These are phyloP conservation scores for Corvus hawaiiensis DNA, from an alignment of 2,113 vertebrate species.

Conservation along the genomic window DNA sequence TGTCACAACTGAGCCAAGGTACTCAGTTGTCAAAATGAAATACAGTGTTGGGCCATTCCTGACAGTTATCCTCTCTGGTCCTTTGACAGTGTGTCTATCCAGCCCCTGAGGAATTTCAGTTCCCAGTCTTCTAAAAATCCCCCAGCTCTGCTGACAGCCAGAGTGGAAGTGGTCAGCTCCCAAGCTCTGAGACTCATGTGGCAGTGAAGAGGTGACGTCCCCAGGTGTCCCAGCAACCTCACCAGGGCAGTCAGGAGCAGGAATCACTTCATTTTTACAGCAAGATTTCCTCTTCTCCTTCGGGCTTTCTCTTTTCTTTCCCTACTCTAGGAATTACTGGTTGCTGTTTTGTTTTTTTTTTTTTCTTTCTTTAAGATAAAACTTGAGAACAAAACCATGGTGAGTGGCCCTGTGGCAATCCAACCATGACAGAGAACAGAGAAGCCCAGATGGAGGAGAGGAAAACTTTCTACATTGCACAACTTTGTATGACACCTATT, in stretches of 20 bases:
- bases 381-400: neutral
- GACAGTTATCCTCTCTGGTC: neutral
- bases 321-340: neutral
- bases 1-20: neutral
- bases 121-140: neutral
- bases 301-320: neutral
- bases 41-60: neutral
- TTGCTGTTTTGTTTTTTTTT: no score
- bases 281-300: neutral
- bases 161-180: neutral
- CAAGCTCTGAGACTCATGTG: rapidly evolving
- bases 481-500: neutral
- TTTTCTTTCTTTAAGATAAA: neutral
- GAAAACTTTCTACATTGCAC: neutral
- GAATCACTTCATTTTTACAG: neutral
- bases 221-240: neutral
- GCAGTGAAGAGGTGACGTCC: neutral
- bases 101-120: neutral
- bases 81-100: neutral
- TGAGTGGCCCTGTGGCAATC: neutral
- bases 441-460: neutral
- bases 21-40: neutral
- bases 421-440: neutral
- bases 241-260: neutral
- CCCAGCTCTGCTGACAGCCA: neutral